Conservation (phyloP, 1,140 invertebrate genomes). For the Polypedilum vanderplanki region DNA sequence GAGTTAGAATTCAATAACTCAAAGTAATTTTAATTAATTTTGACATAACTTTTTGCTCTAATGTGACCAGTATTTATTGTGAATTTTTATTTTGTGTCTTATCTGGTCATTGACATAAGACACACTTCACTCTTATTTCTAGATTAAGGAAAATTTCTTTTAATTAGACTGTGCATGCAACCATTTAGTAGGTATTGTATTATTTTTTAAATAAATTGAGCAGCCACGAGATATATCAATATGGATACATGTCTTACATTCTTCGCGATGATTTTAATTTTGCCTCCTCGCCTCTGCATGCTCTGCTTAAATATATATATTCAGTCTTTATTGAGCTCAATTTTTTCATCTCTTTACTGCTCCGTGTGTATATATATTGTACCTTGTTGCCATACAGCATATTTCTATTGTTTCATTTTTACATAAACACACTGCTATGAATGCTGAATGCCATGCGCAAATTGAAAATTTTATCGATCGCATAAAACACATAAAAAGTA, state of each 20-base stretch:
- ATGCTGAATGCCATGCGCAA: slow-evolving; percentile 26
- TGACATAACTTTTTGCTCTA: no score
- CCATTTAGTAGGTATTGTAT: no score
- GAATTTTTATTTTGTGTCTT: no score
- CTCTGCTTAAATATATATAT: background rate
- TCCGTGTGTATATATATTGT: background rate
- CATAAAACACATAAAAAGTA: slow-evolving; percentile 25
- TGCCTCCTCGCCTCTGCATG: background rate
- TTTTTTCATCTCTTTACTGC: no score
- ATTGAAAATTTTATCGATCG: slow-evolving; percentile 28
- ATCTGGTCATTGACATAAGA: no score
- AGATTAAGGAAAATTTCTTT: no score
- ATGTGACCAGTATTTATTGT: no score
- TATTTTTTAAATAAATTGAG: background rate
- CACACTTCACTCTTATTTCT: no score
- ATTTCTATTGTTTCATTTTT: slow-evolving; percentile 28
- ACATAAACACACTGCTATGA: slow-evolving; percentile 24
- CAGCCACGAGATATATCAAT: background rate
- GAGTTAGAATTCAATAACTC: no score
- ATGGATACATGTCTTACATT: background rate
- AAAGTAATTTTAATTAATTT: no score
- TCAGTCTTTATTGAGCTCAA: slow-evolving; percentile 10
- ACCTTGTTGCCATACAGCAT: slow-evolving; percentile 23
- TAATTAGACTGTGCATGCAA: no score
- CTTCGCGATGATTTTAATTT: background rate